Percentiles rank a stretch among this genome's conserved stretches.
Evolutionary conservation across 1,140 invertebrate species (phyloP).

Genomic region (Asobara japonica): DNA sequence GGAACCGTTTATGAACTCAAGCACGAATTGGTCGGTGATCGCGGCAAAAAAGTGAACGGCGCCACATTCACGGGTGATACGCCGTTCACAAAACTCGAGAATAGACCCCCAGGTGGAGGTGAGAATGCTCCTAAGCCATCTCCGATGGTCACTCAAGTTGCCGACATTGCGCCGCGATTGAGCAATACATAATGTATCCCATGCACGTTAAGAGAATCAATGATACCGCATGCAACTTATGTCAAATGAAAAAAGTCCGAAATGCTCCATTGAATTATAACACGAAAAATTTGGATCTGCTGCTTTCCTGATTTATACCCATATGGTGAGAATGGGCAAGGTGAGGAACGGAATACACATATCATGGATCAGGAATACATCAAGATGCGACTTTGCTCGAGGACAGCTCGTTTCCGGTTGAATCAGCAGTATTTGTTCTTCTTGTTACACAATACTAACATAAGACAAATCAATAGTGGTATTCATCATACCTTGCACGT

Average conservation of each 20-base stretch:
- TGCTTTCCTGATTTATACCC: constrained; percentile 52
- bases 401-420: too few species aligned
- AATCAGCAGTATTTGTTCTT: constrained; percentile 50
- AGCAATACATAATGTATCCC: constrained; percentile 49
- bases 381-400: too few species aligned
- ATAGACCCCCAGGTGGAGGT: too few species aligned
- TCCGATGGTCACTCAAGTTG: not conserved
- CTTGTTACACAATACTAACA: constrained; percentile 44
- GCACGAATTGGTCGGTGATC: too few species aligned
- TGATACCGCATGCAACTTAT: constrained; percentile 39
- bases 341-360: constrained; percentile 28
- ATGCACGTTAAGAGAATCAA: constrained; percentile 46
- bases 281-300: constrained; percentile 41
- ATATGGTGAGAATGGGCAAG: constrained; percentile 43
- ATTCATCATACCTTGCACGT: constrained; percentile 38
- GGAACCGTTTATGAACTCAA: too few species aligned
- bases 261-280: constrained; percentile 40
- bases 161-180: constrained; percentile 36
- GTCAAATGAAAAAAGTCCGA: too few species aligned
- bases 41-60: too few species aligned
- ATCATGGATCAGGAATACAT: too few species aligned
- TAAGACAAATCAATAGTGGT: constrained; percentile 44
- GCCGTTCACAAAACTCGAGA: too few species aligned
- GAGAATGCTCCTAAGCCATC: too few species aligned
- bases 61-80: too few species aligned